Base-by-base conservation (phyloP, 2,888 invertebrate species). In the Apotomis turbidana region DNA sequence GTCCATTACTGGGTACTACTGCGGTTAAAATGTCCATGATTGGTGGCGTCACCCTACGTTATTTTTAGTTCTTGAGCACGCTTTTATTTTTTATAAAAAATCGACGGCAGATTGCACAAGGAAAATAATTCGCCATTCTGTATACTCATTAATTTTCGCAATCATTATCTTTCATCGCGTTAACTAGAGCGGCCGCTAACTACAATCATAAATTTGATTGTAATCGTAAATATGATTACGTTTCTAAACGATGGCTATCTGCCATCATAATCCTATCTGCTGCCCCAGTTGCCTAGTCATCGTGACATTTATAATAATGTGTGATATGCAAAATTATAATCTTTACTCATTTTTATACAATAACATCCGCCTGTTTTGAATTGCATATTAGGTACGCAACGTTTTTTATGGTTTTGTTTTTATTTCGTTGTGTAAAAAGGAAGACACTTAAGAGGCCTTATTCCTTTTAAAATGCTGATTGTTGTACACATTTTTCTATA, bases 181-280 rank as follows among this genome's bases (percentile, higher is more conserved):
- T 41, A 51, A 68, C 58, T 44, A 55, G 55, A 49, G 58, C 67
- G 58, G 49, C 58, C 6, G 38, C 49, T 44, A 64, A 71, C 60
- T 54, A 55, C 13, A 46, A 49, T 64, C 9, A 5, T 41, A 68
- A 68, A 59, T 67, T 59, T 46, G 67, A 68, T 68, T 12, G 13
- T 61, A 67, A 67, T 67, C 61, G 55, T 61, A 15, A 57, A 63
- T 64, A 55, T 27, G 71, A 71, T 67, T 66, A 62, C 62, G 51
- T 62, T 71, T 55, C 15, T 58, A 49, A 68, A 71, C 41, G 57
- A 67, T 55, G n/a, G 4, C 5, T 61, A 57, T 59, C 71, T 67
- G 38, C 59, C 49, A 51, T 62, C 49, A 6, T 49, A 51, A 46
- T n/a, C 38, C 61, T 72, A 72, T 72, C 71, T 52, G 71, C 63